These are phyloP conservation scores for Dendrolimus kikuchii DNA, from an alignment of 1,140 invertebrate genomes.

Conservation along the genomic window DNA sequence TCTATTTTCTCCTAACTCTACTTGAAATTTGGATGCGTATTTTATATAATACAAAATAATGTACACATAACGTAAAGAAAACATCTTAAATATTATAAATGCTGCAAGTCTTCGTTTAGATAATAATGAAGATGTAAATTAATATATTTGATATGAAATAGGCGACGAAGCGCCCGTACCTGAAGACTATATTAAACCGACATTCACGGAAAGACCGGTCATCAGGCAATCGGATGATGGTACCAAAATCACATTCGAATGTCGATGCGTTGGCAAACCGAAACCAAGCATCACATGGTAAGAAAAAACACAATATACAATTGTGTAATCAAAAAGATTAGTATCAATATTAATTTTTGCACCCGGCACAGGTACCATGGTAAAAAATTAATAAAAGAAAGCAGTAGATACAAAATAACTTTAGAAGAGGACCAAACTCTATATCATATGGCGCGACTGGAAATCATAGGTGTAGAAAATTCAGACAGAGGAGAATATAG, in stretches of 20 bases:
- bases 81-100: slow-evolving; percentile 60
- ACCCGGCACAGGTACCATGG: slow-evolving; percentile 84
- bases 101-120: slow-evolving; percentile 42
- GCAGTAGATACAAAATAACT: slow-evolving; percentile 83
- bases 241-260: slow-evolving; percentile 94
- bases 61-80: slow-evolving; percentile 54
- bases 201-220: slow-evolving; percentile 95
- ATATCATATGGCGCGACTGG: slow-evolving; percentile 89
- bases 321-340: slow-evolving; percentile 9
- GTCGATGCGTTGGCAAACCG: slow-evolving; percentile 95
- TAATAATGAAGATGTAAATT: slow-evolving; percentile 14
- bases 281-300: slow-evolving; percentile 94
- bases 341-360: slow-evolving; percentile 8
- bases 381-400: slow-evolving; percentile 83
- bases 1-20: slow-evolving; percentile 53
- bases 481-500: slow-evolving; percentile 94
- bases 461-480: slow-evolving; percentile 87
- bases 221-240: slow-evolving; percentile 96
- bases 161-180: slow-evolving; percentile 94
- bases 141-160: slow-evolving; percentile 63
- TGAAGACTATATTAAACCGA: slow-evolving; percentile 92
- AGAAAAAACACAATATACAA: slow-evolving; percentile 49
- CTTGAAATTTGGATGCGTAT: slow-evolving; percentile 34
- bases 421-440: slow-evolving; percentile 89
- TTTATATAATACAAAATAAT: slow-evolving; percentile 10